Conservation (phyloP, 2,888 invertebrate species). For the Candidula unifasciata region DNA sequence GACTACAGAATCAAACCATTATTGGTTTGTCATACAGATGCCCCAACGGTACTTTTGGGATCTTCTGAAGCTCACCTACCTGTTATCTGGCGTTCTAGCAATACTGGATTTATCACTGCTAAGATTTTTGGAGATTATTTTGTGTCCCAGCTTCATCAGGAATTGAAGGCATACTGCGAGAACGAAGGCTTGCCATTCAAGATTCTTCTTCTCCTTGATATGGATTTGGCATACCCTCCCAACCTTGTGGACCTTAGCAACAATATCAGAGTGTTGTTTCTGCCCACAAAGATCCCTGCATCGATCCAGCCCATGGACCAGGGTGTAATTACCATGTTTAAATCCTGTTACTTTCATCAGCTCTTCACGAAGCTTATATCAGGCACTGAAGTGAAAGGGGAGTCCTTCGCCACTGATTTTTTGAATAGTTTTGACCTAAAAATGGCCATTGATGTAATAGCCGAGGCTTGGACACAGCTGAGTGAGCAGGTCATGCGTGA, state of each 20-base stretch:
- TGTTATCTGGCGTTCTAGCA: conserved; percentile 39
- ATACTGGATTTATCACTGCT: conserved; percentile 43
- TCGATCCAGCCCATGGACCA: conserved; percentile 47
- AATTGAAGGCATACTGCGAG: conserved; percentile 33
- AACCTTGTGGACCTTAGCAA: conserved; percentile 21
- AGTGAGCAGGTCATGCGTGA: not conserved
- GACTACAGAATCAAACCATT: conserved; percentile 46
- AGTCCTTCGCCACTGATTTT: not conserved
- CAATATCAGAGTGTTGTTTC: conserved; percentile 43
- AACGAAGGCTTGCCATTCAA: conserved; percentile 34
- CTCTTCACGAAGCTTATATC: conserved; percentile 1
- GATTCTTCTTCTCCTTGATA: conserved; percentile 46
- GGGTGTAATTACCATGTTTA: conserved; percentile 44
- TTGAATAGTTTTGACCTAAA: conserved; percentile 28
- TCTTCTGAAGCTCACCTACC: conserved; percentile 38
- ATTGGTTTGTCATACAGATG: conserved; percentile 36
- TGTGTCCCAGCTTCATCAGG: conserved; percentile 24
- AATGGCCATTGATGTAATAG: conserved; percentile 24
- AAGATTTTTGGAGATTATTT: conserved; percentile 44
- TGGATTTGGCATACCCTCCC: conserved; percentile 41
- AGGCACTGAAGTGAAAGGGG: not conserved
- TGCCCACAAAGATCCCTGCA: conserved; percentile 35
- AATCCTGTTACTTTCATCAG: conserved; percentile 15
- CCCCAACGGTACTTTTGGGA: conserved; percentile 24
- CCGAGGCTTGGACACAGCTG: conserved; percentile 23